Evolutionary conservation across 2,113 vertebrate species (phyloP), one percentile per base, ranked within the genome.

Genomic region (Panurus biarmicus): DNA sequence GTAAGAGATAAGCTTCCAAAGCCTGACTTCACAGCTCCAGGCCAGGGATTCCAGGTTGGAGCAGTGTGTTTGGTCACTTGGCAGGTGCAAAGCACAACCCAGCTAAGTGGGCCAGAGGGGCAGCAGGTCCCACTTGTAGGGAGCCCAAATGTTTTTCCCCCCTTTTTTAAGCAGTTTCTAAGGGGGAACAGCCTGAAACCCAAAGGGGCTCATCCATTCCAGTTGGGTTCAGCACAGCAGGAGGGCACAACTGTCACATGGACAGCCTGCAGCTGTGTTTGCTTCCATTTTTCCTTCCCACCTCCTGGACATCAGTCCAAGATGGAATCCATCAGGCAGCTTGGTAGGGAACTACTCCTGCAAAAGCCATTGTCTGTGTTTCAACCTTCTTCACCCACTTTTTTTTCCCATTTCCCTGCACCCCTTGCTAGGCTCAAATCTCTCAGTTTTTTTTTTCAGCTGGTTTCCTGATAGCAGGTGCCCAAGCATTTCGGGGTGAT

Each of bases 181-280:
- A 13, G 35, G 65, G 4, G 2, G 28, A 67, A n/a, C 5, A 51
- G 14, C 21, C 61, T 48, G 33, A 81, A 53, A 84, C 31, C 8
- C 26, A 10, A 38, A 18, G 0, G 0, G 25, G 16, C 11, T 4
- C 10, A 9, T 6, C 7, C 7, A 1, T 21, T 48, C 26, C 2
- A 6, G 5, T 0, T 48, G 40, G 47, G 29, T 22, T 56, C 40
- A 22, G 67, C 5, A 12, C 2, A 33, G 28, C 19, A 22, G 40
- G 20, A 64, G 7, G 4, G 18, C 33, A 11, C 11, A 35, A 42
- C 22, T 48, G 29, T 13, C 35, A 5, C 53, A 35, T 2, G 5
- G 22, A 24, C 3, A 58, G 35, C 33, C 22, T 53, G 20, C 20
- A 18, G 3, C 11, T 12, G 1, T 5, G 38, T 45, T 14, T n/a